Percentiles rank a stretch among this genome's conserved stretches.
These are phyloP conservation scores for Epirrhoe alternata DNA, from an alignment of 2,888 invertebrate genomes.

Conservation along the genomic window DNA sequence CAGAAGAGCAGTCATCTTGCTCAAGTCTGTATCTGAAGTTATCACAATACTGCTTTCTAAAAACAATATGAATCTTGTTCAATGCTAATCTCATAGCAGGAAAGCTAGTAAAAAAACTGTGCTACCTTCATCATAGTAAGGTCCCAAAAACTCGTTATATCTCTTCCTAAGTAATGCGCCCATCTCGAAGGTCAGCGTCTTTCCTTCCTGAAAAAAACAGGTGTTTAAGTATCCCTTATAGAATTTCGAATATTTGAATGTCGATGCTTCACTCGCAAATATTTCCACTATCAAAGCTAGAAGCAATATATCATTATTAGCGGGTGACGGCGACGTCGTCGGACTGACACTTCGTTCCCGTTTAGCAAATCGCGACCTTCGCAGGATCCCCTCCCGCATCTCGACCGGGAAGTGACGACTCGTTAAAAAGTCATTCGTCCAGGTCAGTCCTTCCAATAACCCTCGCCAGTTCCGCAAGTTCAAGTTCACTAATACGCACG, in stretches of 20 bases:
- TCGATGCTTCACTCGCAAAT: conserved; percentile 2
- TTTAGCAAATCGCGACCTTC: conserved; percentile 71
- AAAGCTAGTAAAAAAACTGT: not conserved
- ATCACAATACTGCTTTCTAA: conserved; percentile 76
- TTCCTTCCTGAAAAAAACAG: conserved; percentile 78
- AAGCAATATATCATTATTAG: conserved; percentile 80
- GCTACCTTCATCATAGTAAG: conserved; percentile 73
- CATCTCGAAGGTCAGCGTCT: conserved; percentile 83
- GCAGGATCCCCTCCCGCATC: conserved; percentile 61
- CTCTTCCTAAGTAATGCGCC: conserved; percentile 82
- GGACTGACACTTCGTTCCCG: conserved; percentile 69
- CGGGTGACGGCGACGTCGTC: conserved; percentile 63
- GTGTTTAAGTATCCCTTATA: not conserved
- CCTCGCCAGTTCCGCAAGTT: conserved; percentile 53
- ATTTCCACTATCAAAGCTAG: conserved; percentile 43
- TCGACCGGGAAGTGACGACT: conserved; percentile 69
- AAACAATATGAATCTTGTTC: conserved; percentile 2
- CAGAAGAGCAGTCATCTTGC: conserved; percentile 89
- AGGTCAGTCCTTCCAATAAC: conserved; percentile 56
- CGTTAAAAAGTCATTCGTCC: conserved; percentile 68
- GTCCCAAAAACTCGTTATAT: conserved; percentile 81
- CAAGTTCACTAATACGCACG: conserved; percentile 52
- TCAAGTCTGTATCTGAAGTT: conserved; percentile 89
- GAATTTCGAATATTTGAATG: no score
- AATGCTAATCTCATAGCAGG: not conserved